These are phyloP conservation scores for Eurystomus gularis DNA, from an alignment of 2,113 vertebrate species.

Conservation along the genomic window DNA sequence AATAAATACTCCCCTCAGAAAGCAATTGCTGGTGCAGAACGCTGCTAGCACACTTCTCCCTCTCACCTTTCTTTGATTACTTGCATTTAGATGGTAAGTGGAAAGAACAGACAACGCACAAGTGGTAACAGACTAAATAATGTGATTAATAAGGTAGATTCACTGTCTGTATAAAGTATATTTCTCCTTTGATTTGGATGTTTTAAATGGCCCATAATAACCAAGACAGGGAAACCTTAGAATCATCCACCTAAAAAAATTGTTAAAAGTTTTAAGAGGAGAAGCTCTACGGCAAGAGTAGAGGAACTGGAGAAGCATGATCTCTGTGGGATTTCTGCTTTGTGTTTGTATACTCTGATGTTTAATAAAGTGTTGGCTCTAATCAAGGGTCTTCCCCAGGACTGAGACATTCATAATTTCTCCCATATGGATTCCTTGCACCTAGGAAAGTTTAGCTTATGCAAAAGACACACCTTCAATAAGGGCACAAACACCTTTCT, in stretches of 20 bases:
- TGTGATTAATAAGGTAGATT: not conserved
- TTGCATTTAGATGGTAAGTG: not conserved
- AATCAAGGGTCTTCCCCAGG: fast-evolving
- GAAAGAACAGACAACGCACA: not conserved
- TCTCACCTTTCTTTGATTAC: not conserved
- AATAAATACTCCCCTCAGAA: not conserved
- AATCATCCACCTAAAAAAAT: not conserved
- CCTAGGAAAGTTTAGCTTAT: not conserved
- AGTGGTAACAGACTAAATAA: not conserved
- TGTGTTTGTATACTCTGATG: not conserved
- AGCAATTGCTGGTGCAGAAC: not conserved
- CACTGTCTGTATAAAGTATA: not conserved
- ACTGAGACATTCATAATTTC: not conserved
- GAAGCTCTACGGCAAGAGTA: not conserved
- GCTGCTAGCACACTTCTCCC: not conserved
- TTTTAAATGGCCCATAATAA: not conserved
- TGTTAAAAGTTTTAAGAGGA: not conserved
- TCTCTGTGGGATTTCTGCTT: not conserved
- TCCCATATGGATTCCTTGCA: not conserved
- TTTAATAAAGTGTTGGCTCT: not conserved
- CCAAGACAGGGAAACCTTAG: not conserved
- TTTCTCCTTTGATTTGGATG: not conserved
- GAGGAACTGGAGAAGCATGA: not conserved
- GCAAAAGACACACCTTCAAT: not conserved
- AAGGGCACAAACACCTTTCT: not conserved